phyloP scores from a whole-genome alignment of 1,140 invertebrate species.

The Leptopilina clavipes region DNA sequence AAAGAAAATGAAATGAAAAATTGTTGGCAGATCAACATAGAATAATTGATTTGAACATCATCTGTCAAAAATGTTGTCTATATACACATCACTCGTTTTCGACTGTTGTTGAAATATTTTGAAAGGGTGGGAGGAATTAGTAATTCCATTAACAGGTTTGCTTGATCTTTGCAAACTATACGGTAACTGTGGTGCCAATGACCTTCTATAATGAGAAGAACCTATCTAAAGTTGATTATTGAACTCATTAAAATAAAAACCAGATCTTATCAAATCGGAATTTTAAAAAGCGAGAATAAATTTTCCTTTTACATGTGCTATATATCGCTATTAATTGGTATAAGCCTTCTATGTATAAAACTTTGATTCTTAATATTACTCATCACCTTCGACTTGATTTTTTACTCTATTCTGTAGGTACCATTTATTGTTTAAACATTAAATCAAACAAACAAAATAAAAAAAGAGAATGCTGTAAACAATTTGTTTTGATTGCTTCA shows the following conservation, averaged over 20 bases:
- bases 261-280: conserved; percentile 32
- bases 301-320: neutral
- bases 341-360: neutral
- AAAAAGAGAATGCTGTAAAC: too few species aligned
- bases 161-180: conserved; percentile 25
- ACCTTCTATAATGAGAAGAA: conserved; percentile 28
- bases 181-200: conserved; percentile 23
- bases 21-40: too few species aligned
- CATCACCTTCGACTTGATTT: neutral
- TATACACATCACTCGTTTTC: neutral
- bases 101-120: conserved; percentile 15
- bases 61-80: neutral
- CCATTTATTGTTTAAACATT: too few species aligned
- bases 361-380: neutral
- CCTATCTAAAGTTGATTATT: conserved; percentile 9
- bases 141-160: conserved; percentile 35
- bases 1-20: too few species aligned
- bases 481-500: too few species aligned
- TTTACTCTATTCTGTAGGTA: too few species aligned
- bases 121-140: conserved; percentile 22
- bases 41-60: neutral
- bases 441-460: too few species aligned
- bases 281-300: conserved; percentile 24
- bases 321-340: neutral
- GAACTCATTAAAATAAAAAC: conserved; percentile 25